Conservation (phyloP, 2,113 vertebrate species). For the Gobio gobio region DNA sequence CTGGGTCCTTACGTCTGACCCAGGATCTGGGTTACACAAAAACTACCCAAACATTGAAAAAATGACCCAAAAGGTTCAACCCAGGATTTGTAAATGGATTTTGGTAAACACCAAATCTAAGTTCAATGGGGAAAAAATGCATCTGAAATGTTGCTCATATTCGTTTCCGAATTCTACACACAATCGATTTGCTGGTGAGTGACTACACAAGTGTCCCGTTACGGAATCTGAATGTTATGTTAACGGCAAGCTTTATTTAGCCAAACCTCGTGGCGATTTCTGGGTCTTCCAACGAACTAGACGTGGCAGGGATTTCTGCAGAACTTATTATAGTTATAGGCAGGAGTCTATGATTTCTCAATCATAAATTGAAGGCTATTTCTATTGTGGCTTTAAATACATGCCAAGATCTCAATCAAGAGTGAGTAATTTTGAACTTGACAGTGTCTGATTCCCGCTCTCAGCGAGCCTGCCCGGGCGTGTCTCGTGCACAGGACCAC, state of each 20-base stretch:
- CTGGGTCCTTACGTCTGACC: too few relatives aligned
- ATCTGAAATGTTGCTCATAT: not conserved
- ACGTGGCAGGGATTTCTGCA: not conserved
- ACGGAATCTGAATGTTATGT: not conserved
- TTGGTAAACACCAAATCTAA: too few relatives aligned
- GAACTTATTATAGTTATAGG: not conserved
- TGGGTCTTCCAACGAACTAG: not conserved
- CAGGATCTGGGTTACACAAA: too few relatives aligned
- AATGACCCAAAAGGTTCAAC: too few relatives aligned
- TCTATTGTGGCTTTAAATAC: not conserved
- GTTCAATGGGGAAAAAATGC: too few relatives aligned
- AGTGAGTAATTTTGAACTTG: slow-evolving; percentile 40
- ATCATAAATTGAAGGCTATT: not conserved
- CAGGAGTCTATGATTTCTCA: not conserved
- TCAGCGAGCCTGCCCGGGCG: slow-evolving; percentile 42
- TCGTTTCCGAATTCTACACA: not conserved
- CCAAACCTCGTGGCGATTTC: not conserved
- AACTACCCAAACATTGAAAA: too few relatives aligned
- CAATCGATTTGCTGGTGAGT: not conserved
- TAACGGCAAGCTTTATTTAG: not conserved
- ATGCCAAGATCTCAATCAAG: slow-evolving; percentile 24
- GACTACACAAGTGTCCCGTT: not conserved
- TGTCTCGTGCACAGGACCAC: not conserved
- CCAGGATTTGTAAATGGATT: too few relatives aligned
- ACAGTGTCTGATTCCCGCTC: slow-evolving; percentile 32